Evolutionary conservation across 2,888 invertebrate genomes (phyloP).

Genomic region (Lepidochrysops patricia): DNA sequence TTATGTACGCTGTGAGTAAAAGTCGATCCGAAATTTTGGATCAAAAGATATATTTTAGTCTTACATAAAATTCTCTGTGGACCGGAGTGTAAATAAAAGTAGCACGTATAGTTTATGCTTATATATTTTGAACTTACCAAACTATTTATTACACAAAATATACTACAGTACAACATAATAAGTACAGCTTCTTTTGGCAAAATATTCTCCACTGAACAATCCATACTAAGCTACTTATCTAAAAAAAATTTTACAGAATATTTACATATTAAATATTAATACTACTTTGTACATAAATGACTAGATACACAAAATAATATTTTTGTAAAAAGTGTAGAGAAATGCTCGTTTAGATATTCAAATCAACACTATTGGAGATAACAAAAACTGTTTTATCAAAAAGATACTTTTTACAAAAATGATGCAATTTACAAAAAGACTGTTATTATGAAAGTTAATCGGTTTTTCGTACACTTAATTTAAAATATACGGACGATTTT

Average conservation of each 20-base stretch:
- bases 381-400: conserved; percentile 21
- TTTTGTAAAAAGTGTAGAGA: background rate
- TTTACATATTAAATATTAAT: conserved; percentile 30
- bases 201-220: conserved; percentile 25
- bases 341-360: background rate
- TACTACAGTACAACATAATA: conserved; percentile 52
- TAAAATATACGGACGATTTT: conserved; percentile 20
- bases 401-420: conserved; percentile 5
- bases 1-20: no score
- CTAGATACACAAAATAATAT: conserved; percentile 37
- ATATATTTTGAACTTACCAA: conserved; percentile 34
- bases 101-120: conserved; percentile 27
- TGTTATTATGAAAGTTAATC: conserved; percentile 3
- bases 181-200: conserved; percentile 34
- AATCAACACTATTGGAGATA: conserved; percentile 14
- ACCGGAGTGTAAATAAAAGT: conserved; percentile 17
- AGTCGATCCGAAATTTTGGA: no score
- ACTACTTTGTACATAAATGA: conserved; percentile 68
- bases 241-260: conserved; percentile 34
- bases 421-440: background rate
- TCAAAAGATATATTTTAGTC: no score
- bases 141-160: conserved; percentile 54
- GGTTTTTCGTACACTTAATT: background rate
- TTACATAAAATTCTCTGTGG: background rate
- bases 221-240: conserved; percentile 33